Base-by-base conservation (phyloP, 2,797 vertebrate species). In the Sebastes steindachneri region DNA sequence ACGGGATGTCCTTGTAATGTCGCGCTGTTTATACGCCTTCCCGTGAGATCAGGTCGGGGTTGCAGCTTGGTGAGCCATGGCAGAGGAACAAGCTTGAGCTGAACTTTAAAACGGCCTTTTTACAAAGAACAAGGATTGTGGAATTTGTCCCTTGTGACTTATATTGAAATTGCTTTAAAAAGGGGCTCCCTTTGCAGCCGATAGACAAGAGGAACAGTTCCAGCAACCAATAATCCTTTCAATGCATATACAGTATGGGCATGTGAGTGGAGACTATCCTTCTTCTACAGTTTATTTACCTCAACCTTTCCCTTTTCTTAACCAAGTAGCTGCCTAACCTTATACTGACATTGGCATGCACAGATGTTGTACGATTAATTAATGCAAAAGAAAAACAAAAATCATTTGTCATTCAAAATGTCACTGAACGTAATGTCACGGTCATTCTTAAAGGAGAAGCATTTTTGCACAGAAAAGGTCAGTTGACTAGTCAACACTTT, bases 61-160 rank as follows among this genome's bases (percentile, higher is more conserved):
- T 62, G 29, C 29, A 35, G 53, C 28, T 70, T 57, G 66, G 71
- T 57, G 26, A 80, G 28, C 51, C 51, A 6, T 65, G 51, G 37
- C 66, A 26, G 19, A 64, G 29, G 66, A 54, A 69, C 51, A 69
- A 75, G 33, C 72, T 51, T 23, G 17, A 64, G 35, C 65, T 65
- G 37, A 75, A 71, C 68, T 60, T 25, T n/a, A 58, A 59, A 37
- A 59, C 29, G 7, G 12, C 37, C n/a, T 75, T 66, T 75, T 75
- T 53, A 41, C 67, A 81, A 28, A 53, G 37, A 59, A 75, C 53
- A 71, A 29, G 55, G 25, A 60, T 28, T 26, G 37, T 59, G 54
- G 29, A 76, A 41, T 29, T n/a, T 65, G 7, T 81, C 19, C 53
- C 60, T 15, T 14, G 21, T 69, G 21, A 25, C 60, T 37, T 41